These are phyloP conservation scores for Nylanderia fulva DNA, from an alignment of 1,140 invertebrate genomes.

Conservation along the genomic window DNA sequence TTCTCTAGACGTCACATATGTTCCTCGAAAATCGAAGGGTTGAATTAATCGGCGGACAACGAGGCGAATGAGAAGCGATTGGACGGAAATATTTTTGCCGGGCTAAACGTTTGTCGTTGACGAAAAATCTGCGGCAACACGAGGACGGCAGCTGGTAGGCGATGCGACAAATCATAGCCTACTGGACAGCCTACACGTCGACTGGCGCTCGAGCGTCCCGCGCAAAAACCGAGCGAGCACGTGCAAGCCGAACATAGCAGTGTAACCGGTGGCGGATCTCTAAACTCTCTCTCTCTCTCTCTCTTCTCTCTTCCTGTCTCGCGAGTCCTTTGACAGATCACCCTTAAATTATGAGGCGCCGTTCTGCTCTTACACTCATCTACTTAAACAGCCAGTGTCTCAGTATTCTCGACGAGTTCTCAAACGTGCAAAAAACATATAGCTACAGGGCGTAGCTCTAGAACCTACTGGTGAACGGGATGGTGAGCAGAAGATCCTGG, in stretches of 20 bases:
- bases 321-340: slow-evolving; percentile 35
- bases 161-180: slow-evolving; percentile 81
- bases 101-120: slow-evolving; percentile 56
- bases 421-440: background rate
- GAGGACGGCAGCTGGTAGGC: slow-evolving; percentile 78
- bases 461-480: background rate
- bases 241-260: slow-evolving; percentile 33
- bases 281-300: slow-evolving; percentile 4
- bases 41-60: background rate
- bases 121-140: slow-evolving; percentile 67
- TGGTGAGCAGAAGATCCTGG: background rate
- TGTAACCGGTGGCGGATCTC: slow-evolving; percentile 44
- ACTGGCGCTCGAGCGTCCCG: slow-evolving; percentile 51
- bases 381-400: slow-evolving; percentile 25
- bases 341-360: slow-evolving; percentile 48
- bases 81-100: slow-evolving; percentile 66
- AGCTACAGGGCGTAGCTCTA: background rate
- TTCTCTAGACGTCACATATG: background rate
- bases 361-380: slow-evolving; percentile 24
- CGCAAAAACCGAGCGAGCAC: slow-evolving; percentile 35
- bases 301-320: background rate
- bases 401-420: background rate
- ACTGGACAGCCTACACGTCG: slow-evolving; percentile 69
- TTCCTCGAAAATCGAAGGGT: background rate
- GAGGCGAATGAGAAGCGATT: background rate